Evolutionary conservation across 2,113 vertebrate species (phyloP), one percentile per base, ranked within the genome.

Genomic region (Nycticryphes semicollaris): DNA sequence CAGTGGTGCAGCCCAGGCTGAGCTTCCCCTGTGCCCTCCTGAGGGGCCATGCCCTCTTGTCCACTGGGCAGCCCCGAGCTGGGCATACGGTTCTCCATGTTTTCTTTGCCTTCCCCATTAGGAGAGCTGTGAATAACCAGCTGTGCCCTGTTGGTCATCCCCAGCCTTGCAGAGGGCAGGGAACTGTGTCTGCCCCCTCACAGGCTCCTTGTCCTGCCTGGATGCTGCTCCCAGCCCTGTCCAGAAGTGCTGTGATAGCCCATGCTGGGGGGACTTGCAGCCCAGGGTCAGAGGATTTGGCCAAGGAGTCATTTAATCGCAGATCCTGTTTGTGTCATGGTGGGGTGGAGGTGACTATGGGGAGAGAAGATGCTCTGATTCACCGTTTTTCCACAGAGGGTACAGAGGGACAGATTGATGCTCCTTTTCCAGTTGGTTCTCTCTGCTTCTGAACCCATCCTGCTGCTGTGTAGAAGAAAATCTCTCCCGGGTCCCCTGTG

Each of bases 31-130:
- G 35, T 62, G 78, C 28, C 60, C 21, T 47, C 50, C 33, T 1
- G 0, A 7, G 28, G 33, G 18, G 7, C 47, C 1, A 0, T 41
- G 24, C 56, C 68, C 43, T 79, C 62, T 30, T 16, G 14, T 37
- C 53, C 54, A 8, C 59, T 57, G 82, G 79, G 89, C 92, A 93
- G 81, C 66, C 51, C 35, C 5, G 7, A 25, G n/a, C 78, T 59
- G 35, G 67, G 47, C 39, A 81, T 69, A 37, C 1, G 2, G 9
- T 25, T 60, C 63, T 4, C 33, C n/a, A 16, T 2, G 1, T 85
- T 73, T 79, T 20, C 66, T 74, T 87, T 74, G 77, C 43, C 47
- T 78, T 47, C 33, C 43, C 31, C 2, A 0, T 59, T 22, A n/a
- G 77, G 30, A 57, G 28, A 63, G 37, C 48, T 78, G 54, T 11